Evolutionary conservation across 2,113 vertebrate genomes (phyloP).

Genomic region (Herpetotheres cachinnans): DNA sequence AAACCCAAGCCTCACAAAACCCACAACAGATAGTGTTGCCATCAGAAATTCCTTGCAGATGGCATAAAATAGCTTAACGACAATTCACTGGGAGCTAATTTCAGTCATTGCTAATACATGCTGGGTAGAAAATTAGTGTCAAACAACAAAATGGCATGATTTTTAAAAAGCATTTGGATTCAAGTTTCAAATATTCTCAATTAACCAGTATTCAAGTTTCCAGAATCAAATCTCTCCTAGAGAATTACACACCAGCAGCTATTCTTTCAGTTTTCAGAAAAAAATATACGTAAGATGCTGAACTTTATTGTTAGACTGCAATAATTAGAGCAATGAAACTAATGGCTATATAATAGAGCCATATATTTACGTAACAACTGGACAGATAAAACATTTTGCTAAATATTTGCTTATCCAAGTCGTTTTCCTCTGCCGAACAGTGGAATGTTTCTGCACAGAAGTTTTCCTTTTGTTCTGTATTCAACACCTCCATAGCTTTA

Average conservation of each 20-base stretch:
- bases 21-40: slow-evolving; percentile 35
- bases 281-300: not conserved
- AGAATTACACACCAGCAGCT: not conserved
- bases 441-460: not conserved
- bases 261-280: not conserved
- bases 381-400: not conserved
- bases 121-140: slow-evolving; percentile 79
- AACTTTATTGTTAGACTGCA: not conserved
- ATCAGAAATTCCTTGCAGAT: slow-evolving; percentile 59
- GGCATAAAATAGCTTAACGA: slow-evolving; percentile 72
- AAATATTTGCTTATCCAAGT: not conserved
- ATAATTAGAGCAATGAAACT: not conserved
- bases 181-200: slow-evolving; percentile 62
- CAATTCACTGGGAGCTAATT: slow-evolving; percentile 79
- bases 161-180: slow-evolving; percentile 74
- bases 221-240: not conserved
- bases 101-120: slow-evolving; percentile 74
- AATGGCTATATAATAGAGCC: not conserved
- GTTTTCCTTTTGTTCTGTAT: not conserved
- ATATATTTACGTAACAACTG: not conserved
- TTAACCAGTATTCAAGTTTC: slow-evolving; percentile 63
- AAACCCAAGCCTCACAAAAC: not conserved
- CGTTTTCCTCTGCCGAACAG: not conserved
- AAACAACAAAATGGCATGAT: slow-evolving; percentile 73
- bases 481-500: not conserved